Conservation (phyloP, 2,797 vertebrate genomes). For the Scomberomorus guttatus region DNA sequence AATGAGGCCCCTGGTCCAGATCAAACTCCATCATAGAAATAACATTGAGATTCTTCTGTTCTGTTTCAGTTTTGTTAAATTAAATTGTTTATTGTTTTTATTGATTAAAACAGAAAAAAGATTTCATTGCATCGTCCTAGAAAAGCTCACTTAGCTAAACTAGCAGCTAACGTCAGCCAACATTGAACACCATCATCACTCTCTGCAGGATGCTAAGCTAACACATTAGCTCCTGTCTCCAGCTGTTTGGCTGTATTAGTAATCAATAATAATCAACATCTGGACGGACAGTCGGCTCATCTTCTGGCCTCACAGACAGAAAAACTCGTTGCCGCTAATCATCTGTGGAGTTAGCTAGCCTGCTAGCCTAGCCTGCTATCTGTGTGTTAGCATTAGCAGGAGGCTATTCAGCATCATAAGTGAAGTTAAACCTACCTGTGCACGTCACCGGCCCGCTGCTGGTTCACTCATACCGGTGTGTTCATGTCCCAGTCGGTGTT, state of each 20-base stretch:
- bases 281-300: neutral
- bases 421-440: slow-evolving; percentile 42
- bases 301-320: rapidly evolving
- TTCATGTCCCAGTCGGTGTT: neutral
- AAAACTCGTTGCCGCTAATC: no score
- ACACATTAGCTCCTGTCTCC: neutral
- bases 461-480: slow-evolving; percentile 34
- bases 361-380: slow-evolving; percentile 24
- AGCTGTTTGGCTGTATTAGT: neutral
- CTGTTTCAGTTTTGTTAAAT: no score
- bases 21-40: no score
- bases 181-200: slow-evolving; percentile 11
- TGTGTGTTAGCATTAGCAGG: slow-evolving; percentile 29
- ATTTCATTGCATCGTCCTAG: no score
- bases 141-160: neutral
- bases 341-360: neutral
- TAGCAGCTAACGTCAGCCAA: slow-evolving; percentile 12
- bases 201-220: slow-evolving; percentile 8
- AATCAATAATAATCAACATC: neutral
- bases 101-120: no score
- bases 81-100: no score
- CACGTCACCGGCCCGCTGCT: neutral
- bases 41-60: no score
- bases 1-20: no score
- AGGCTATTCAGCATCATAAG: slow-evolving; percentile 8